phyloP scores from a whole-genome alignment of 2,113 vertebrate species.

The Nesogale talazaci region DNA sequence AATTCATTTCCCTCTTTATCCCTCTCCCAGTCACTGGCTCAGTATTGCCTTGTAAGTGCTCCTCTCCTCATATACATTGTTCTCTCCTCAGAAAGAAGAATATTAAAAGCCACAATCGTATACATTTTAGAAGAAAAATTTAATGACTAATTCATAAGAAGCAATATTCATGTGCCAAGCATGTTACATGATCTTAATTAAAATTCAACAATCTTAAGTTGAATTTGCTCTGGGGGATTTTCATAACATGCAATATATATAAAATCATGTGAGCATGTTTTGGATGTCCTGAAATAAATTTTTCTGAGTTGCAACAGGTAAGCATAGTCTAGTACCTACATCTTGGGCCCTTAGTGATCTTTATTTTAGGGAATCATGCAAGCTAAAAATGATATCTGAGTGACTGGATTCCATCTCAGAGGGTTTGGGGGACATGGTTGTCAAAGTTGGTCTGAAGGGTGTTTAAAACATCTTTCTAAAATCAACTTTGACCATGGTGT shows the following conservation, averaged over 20 bases:
- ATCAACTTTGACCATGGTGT: not conserved
- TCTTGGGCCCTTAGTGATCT: not conserved
- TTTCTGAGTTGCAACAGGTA: constrained; percentile 49
- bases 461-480: not conserved
- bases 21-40: constrained; percentile 40
- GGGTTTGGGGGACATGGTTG: not conserved
- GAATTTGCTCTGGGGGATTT: constrained; percentile 36
- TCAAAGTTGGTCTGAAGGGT: not conserved
- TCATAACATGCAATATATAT: constrained; percentile 60
- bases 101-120: constrained; percentile 69
- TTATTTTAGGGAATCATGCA: not conserved
- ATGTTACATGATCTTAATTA: constrained; percentile 48
- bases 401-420: not conserved
- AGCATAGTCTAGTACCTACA: constrained; percentile 8
- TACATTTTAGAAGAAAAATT: constrained; percentile 73
- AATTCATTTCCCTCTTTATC: constrained; percentile 44
- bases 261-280: constrained; percentile 44
- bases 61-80: constrained; percentile 53
- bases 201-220: constrained; percentile 60
- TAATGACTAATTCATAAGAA: constrained; percentile 78
- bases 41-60: constrained; percentile 52
- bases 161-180: constrained; percentile 70
- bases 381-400: not conserved
- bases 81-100: constrained; percentile 55
- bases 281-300: constrained; percentile 53